These are phyloP conservation scores for Drosophila peninsularis DNA, from an alignment of 2,888 invertebrate genomes.

Conservation along the genomic window DNA sequence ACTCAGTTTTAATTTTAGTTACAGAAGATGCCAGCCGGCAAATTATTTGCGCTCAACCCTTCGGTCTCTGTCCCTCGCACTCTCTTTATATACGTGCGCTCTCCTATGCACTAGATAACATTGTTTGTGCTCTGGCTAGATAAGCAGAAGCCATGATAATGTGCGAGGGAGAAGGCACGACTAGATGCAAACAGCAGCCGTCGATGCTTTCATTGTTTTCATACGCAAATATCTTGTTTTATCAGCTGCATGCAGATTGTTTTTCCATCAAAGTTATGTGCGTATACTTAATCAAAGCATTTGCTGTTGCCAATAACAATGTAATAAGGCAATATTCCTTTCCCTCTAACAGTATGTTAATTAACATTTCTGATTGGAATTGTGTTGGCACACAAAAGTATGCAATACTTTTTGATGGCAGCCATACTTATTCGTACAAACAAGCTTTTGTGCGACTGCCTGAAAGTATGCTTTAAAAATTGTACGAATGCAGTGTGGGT, in stretches of 20 bases:
- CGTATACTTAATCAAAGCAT: conserved; percentile 6
- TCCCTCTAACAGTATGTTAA: neutral
- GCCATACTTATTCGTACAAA: neutral
- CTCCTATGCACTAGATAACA: conserved; percentile 58
- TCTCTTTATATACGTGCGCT: conserved; percentile 3
- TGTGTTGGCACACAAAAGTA: conserved; percentile 15
- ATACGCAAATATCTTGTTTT: conserved; percentile 5
- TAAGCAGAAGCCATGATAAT: conserved; percentile 37
- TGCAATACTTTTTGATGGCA: conserved; percentile 8
- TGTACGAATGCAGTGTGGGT: neutral
- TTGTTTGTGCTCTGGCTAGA: conserved; percentile 57
- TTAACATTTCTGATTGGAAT: neutral
- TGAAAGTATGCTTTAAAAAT: conserved; percentile 51
- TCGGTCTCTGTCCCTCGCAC: neutral
- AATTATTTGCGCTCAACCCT: conserved; percentile 15
- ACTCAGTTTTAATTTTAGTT: conserved; percentile 53
- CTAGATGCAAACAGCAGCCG: conserved; percentile 14
- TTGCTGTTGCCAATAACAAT: neutral
- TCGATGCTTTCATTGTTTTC: conserved; percentile 2
- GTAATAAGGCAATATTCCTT: neutral
- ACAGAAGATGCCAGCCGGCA: conserved; percentile 42
- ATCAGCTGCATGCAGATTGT: conserved; percentile 10
- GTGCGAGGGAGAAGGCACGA: conserved; percentile 4
- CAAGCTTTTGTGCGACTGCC: conserved; percentile 20
- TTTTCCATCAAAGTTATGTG: neutral